These are phyloP conservation scores for Lithodes maja DNA, from an alignment of 2,888 invertebrate genomes.

Conservation along the genomic window DNA sequence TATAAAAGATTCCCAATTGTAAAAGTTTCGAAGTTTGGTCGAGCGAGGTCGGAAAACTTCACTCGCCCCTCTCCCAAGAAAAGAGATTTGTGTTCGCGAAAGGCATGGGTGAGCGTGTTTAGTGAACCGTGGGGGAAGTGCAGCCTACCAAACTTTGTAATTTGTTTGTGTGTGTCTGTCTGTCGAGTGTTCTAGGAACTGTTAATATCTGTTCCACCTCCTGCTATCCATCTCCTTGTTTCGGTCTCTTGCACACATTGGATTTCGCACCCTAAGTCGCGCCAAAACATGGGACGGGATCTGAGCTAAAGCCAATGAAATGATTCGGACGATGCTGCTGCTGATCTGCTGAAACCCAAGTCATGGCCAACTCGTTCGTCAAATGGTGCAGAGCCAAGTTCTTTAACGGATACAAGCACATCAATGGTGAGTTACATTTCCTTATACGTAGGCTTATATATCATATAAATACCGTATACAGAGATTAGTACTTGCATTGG, in stretches of 20 bases:
- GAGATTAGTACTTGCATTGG: too few relatives aligned
- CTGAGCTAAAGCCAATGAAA: neutral
- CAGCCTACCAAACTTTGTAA: neutral
- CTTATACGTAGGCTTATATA: neutral
- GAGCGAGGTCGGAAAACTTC: too few relatives aligned
- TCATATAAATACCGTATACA: neutral
- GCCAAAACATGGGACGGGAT: neutral
- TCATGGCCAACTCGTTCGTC: conserved; percentile 59
- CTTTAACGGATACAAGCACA: conserved; percentile 55
- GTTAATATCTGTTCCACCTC: neutral
- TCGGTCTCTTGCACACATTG: neutral
- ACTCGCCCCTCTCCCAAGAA: neutral
- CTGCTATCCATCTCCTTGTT: neutral
- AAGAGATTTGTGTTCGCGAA: neutral
- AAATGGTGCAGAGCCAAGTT: conserved; percentile 60
- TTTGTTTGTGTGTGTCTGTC: conserved; percentile 8
- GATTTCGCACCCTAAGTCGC: neutral
- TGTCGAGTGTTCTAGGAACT: conserved; percentile 1
- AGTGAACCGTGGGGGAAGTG: neutral
- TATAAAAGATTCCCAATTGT: neutral
- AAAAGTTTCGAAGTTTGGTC: neutral
- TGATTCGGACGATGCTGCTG: conserved; percentile 10
- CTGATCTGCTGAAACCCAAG: neutral
- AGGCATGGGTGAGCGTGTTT: neutral
- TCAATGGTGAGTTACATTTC: conserved; percentile 38